These are phyloP conservation scores for Bursaphelenchus okinawaensis DNA, from an alignment of 2,888 invertebrate species.

Conservation along the genomic window DNA sequence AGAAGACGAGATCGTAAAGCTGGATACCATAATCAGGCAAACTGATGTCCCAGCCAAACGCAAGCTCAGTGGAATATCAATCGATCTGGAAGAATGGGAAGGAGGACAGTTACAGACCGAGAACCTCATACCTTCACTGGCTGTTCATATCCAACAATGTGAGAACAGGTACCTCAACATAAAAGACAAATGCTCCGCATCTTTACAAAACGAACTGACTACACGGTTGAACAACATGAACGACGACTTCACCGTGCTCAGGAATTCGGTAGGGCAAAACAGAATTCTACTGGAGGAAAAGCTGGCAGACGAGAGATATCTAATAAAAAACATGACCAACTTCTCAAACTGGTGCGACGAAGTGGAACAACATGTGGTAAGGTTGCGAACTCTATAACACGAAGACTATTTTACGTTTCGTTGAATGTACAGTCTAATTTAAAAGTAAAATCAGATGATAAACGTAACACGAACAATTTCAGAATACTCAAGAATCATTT, in stretches of 20 bases:
- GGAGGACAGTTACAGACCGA: conserved; percentile 24
- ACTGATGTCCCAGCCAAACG: conserved; percentile 24
- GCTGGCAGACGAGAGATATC: conserved; percentile 52
- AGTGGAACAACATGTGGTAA: neutral
- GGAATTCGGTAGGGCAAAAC: conserved; percentile 16
- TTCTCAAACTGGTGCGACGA: conserved; percentile 55
- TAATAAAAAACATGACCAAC: conserved; percentile 59
- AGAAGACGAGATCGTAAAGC: conserved; percentile 22
- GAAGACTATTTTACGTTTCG: too few relatives aligned
- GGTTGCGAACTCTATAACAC: too few relatives aligned
- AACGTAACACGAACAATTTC: too few relatives aligned
- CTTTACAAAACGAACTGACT: conserved; percentile 15
- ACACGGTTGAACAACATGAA: conserved; percentile 21
- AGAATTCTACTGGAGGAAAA: conserved; percentile 27
- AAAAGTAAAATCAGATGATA: too few relatives aligned
- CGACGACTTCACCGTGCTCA: conserved; percentile 25
- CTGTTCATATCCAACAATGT: conserved; percentile 32
- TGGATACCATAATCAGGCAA: conserved; percentile 12
- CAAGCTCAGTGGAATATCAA: conserved; percentile 24
- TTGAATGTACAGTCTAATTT: too few relatives aligned
- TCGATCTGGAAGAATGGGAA: conserved; percentile 34
- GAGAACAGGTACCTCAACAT: conserved; percentile 26
- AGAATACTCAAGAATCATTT: conserved; percentile 9
- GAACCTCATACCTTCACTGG: conserved; percentile 27
- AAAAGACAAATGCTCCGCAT: conserved; percentile 18